Evolutionary conservation across 1,140 invertebrate species (phyloP).

Genomic region (Wasmannia auropunctata): DNA sequence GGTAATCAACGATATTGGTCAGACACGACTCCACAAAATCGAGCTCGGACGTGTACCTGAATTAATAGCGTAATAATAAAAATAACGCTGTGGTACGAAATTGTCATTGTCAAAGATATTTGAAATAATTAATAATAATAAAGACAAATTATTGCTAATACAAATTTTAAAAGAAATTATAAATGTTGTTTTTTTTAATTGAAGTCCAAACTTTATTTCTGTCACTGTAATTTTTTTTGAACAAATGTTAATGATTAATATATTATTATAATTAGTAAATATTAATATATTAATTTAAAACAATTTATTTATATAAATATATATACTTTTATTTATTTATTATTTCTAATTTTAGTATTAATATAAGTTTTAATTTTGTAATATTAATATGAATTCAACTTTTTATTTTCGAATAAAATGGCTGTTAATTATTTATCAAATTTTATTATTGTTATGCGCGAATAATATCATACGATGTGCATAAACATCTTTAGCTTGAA

Average conservation of each 20-base stretch:
- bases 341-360: neutral
- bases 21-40: neutral
- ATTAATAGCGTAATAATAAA: neutral
- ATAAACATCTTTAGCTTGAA: neutral
- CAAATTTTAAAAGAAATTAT: neutral
- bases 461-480: neutral
- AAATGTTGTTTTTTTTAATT: neutral
- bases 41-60: neutral
- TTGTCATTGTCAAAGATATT: neutral
- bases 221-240: neutral
- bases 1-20: constrained; percentile 50
- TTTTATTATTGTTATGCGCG: neutral
- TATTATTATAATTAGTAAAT: no score
- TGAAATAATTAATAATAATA: no score
- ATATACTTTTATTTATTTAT: neutral
- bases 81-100: neutral
- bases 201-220: neutral
- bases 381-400: neutral
- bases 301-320: no score
- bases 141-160: neutral
- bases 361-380: neutral
- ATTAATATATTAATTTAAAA: no score
- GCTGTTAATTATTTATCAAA: neutral
- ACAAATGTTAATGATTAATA: neutral
- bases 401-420: neutral